phyloP scores from a whole-genome alignment of 2,113 vertebrate genomes.

The Promerops cafer region DNA sequence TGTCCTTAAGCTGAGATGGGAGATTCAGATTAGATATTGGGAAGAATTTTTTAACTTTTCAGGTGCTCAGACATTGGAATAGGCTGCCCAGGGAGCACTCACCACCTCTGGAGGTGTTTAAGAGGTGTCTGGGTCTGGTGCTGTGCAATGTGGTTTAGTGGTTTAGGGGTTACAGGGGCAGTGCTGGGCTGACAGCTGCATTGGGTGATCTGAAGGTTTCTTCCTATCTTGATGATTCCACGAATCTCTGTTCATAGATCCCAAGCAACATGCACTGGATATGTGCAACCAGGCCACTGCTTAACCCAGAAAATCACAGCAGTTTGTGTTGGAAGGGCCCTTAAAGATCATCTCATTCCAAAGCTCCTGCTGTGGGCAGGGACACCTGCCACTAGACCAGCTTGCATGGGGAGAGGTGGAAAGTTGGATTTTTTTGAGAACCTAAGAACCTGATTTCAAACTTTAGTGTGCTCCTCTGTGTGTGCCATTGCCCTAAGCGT shows the following conservation, averaged over 20 bases:
- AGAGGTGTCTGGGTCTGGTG: accelerated
- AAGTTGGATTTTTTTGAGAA: not conserved
- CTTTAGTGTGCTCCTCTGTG: not conserved
- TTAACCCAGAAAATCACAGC: not conserved
- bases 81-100: not conserved
- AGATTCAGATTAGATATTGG: not conserved
- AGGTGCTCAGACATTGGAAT: not conserved
- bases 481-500: not conserved
- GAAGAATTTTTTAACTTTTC: not conserved
- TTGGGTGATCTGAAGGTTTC: not conserved
- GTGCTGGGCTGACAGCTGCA: not conserved
- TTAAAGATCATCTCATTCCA: not conserved
- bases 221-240: not conserved
- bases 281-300: not conserved
- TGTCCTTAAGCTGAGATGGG: not conserved
- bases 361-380: not conserved
- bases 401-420: not conserved
- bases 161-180: not conserved
- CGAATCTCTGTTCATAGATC: not conserved
- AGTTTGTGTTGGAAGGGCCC: not conserved
- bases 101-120: not conserved
- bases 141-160: not conserved
- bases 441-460: not conserved
- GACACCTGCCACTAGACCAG: not conserved
- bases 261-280: accelerated